Evolutionary conservation across 2,113 vertebrate species (phyloP).

Genomic region (Rutilus rutilus): DNA sequence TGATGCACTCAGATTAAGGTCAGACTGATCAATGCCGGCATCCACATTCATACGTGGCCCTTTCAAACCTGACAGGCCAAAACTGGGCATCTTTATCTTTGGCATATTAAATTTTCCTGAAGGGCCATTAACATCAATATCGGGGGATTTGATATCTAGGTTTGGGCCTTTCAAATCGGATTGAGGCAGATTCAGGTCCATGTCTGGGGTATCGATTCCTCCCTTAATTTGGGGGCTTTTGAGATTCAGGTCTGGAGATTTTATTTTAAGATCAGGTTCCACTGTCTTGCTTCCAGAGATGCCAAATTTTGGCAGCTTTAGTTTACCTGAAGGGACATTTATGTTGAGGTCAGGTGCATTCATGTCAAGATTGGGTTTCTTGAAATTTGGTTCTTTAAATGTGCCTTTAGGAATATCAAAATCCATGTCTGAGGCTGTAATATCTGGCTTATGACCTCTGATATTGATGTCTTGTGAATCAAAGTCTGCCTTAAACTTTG

Average conservation of each 20-base stretch:
- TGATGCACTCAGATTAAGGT: conserved; percentile 41
- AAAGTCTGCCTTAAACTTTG: conserved; percentile 64
- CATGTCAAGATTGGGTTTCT: conserved; percentile 25
- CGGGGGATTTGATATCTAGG: conserved; percentile 36
- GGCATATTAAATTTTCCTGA: conserved; percentile 55
- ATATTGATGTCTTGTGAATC: conserved; percentile 41
- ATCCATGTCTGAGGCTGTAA: conserved; percentile 36
- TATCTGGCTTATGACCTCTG: conserved; percentile 32
- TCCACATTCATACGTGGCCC: conserved; percentile 51
- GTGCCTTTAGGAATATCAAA: conserved; percentile 54
- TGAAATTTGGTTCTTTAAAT: conserved; percentile 25
- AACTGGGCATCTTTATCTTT: conserved; percentile 53
- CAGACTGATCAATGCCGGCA: conserved; percentile 42
- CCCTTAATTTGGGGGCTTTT: conserved; percentile 66
- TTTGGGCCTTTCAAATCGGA: not conserved
- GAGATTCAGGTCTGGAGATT: conserved; percentile 43
- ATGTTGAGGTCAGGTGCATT: conserved; percentile 38
- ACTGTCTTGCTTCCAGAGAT: conserved; percentile 44
- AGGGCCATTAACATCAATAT: conserved; percentile 50
- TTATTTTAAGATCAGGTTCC: conserved; percentile 53
- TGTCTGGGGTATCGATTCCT: conserved; percentile 50
- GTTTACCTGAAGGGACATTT: not conserved
- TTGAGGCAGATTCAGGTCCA: conserved; percentile 57
- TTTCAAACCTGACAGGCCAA: conserved; percentile 38
- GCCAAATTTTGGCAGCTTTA: conserved; percentile 57